Percentiles rank a stretch among this genome's conserved stretches.
phyloP scores from a whole-genome alignment of 37 sponge, comb jelly and placozoan species.

The Amphimedon queenslandica region DNA sequence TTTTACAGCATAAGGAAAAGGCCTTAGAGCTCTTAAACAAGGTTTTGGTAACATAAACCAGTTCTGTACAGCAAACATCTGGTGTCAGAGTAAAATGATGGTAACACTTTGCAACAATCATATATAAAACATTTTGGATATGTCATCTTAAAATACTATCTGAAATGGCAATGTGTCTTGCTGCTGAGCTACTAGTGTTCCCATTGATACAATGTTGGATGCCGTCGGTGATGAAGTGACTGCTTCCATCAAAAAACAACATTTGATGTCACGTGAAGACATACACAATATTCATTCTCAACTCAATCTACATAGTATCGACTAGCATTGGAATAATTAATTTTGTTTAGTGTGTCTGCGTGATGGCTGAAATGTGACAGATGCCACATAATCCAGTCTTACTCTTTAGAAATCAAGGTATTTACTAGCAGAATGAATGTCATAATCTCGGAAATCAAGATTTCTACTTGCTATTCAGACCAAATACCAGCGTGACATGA shows the following conservation, averaged over 20 bases:
- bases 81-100: background rate
- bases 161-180: background rate
- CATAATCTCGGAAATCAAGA: background rate
- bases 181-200: background rate
- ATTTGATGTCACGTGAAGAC: background rate
- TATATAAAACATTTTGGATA: background rate
- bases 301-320: background rate
- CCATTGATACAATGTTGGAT: background rate
- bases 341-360: background rate
- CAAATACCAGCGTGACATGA: constrained; percentile 1
- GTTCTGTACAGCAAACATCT: background rate
- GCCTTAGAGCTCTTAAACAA: background rate
- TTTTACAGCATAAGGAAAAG: no score
- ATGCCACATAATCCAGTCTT: background rate
- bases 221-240: background rate
- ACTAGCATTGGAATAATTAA: background rate
- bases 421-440: background rate
- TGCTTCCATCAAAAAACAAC: background rate
- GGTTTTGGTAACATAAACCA: background rate
- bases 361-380: background rate
- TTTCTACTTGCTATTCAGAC: background rate
- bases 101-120: background rate
- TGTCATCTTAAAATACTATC: background rate
- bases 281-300: background rate
- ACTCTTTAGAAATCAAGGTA: background rate